Evolutionary conservation across 2,888 invertebrate genomes (phyloP).

Genomic region (Drosophila percnosoma): DNA sequence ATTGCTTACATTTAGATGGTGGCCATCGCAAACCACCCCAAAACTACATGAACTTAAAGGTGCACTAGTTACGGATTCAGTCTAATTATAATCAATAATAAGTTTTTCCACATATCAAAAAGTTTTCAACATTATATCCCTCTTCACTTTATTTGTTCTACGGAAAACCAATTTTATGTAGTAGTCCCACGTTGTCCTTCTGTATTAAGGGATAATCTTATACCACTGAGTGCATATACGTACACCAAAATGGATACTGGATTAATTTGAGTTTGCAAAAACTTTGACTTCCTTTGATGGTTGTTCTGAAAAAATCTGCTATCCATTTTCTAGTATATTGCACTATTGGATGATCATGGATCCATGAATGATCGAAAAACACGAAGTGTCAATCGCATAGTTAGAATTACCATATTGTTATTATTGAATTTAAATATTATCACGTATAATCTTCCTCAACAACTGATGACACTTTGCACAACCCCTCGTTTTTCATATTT

Average conservation of each 20-base stretch:
- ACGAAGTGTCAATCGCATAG: not conserved
- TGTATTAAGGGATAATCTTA: too few relatives aligned
- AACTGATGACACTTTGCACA: not conserved
- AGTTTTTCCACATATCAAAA: not conserved
- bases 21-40: too few relatives aligned
- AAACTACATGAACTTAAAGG: not conserved
- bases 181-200: too few relatives aligned
- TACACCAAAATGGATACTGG: not conserved
- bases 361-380: not conserved
- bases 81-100: not conserved
- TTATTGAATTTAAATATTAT: not conserved
- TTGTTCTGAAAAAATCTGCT: not conserved
- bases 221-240: too few relatives aligned
- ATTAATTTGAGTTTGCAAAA: not conserved
- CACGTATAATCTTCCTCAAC: not conserved
- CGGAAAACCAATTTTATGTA: not conserved
- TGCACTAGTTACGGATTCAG: not conserved
- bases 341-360: not conserved
- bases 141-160: not conserved
- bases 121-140: not conserved
- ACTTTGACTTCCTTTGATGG: not conserved
- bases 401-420: not conserved
- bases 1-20: too few relatives aligned
- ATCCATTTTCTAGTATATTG: too few relatives aligned
- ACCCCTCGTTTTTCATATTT: not conserved